phyloP scores from a whole-genome alignment of 2,113 vertebrate species.

The Tapirus terrestris region DNA sequence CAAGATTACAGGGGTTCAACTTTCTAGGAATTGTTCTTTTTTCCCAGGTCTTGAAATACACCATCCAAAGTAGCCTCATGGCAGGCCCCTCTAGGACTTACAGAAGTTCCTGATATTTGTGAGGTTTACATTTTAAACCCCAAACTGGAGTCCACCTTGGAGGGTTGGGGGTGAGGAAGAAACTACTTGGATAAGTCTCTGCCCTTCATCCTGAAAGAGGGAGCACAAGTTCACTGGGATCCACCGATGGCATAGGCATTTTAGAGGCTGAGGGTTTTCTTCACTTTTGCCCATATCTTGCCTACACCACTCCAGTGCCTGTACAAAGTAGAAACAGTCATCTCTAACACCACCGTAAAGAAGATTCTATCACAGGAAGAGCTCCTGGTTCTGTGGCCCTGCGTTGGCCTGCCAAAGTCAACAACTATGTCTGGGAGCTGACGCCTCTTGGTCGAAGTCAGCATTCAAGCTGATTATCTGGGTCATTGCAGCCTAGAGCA shows the following conservation, averaged over 20 bases:
- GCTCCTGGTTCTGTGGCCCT: not conserved
- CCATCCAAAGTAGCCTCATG: not conserved
- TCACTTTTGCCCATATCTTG: not conserved
- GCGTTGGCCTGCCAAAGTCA: slow-evolving; percentile 55
- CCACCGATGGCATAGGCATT: too few species aligned
- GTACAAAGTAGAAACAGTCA: not conserved
- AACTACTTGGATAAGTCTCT: not conserved
- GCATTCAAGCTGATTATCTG: slow-evolving; percentile 51
- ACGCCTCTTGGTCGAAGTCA: slow-evolving; percentile 61
- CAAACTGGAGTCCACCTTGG: not conserved
- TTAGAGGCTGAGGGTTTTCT: not conserved
- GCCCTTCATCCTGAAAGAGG: not conserved
- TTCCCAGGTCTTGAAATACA: not conserved
- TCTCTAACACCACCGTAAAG: not conserved
- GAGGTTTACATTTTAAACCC: not conserved
- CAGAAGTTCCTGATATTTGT: not conserved
- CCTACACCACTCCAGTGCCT: not conserved
- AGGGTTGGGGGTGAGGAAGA: not conserved
- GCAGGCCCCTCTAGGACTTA: not conserved
- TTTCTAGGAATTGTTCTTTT: slow-evolving; percentile 49
- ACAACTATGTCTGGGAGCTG: slow-evolving; percentile 55
- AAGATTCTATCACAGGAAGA: slow-evolving; percentile 14
- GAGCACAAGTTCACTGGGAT: not conserved
- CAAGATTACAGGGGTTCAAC: not conserved
- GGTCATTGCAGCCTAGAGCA: slow-evolving; percentile 63